Evolutionary conservation across 2,888 invertebrate species (phyloP), one percentile per base, ranked within the genome.

Genomic region (Parascotia fuliginaria): DNA sequence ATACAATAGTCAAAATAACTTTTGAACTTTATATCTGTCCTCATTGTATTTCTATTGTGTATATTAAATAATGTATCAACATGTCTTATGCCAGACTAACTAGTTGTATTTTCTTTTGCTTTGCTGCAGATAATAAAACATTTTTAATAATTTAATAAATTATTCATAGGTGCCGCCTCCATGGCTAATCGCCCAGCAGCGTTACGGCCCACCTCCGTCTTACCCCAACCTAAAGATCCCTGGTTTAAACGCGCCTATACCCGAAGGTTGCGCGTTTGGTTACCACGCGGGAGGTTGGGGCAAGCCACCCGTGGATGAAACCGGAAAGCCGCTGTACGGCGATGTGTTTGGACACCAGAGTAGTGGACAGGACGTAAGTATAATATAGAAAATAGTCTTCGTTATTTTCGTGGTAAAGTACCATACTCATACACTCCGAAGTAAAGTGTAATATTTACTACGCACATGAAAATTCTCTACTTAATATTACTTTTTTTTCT

Each of bases 201-300:
- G 98, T 70, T 99, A 99, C 84, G 99, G 99, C 0, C 99, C 99
- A 0, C 99, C 99, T 1, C 99, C 99, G 0, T 98, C 98, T 41
- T 99, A 99, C 92, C 99, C 99, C 0, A 99, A 98, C 92, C 92
- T 99, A 16, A 99, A 99, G 92, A 98, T 99, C 76, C 97, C 99
- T 0, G 99, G 99, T 0, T 92, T 99, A 3, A 99, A 99, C 92
- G 98, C 99, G 1, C 98, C 99, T 0, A 99, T 99, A 71, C 99
- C 99, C 0, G 99, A 99, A 55, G 96, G 96, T 1, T 99, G 99
- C 78, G 97, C 98, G 0, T 99, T 99, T 85, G 99, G 99, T 12
- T 99, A 99, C 87, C 99, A 99, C 90, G 99, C 99, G 0, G 99
- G 98, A 29, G 99, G 99, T 16, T 99, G 99, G 99, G 99, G 99